Evolutionary conservation across 2,888 invertebrate genomes (phyloP).

Genomic region (Corythucha ciliata): DNA sequence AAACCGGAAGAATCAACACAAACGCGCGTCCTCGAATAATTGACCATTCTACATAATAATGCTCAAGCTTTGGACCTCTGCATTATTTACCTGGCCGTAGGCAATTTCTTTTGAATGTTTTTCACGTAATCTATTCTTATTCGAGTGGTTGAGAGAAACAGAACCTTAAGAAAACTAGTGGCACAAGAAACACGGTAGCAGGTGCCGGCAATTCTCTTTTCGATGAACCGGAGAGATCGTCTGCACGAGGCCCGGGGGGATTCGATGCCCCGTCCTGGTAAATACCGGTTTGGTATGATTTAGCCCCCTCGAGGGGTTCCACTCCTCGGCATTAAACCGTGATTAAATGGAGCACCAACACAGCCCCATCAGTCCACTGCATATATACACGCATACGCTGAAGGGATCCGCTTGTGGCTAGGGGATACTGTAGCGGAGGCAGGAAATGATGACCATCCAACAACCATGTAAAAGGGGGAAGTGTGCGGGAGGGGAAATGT

Average conservation of each 20-base stretch:
- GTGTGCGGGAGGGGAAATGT: neutral
- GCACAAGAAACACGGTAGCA: constrained; percentile 15
- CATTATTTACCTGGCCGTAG: no score
- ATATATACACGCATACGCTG: neutral
- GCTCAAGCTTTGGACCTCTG: no score
- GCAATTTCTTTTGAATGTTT: no score
- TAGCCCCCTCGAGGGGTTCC: constrained; percentile 14
- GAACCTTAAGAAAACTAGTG: no score
- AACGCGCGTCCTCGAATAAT: no score
- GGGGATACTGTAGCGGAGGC: constrained; percentile 5
- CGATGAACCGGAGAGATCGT: constrained; percentile 9
- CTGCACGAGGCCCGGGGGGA: constrained; percentile 8
- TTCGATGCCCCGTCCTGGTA: constrained; percentile 15
- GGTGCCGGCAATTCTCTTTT: constrained; percentile 13
- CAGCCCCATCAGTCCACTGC: neutral
- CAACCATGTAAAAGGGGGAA: no score
- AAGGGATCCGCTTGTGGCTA: no score
- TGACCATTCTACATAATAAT: no score
- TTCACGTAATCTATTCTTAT: no score
- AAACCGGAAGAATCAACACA: no score
- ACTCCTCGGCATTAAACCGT: constrained; percentile 18
- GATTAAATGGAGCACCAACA: constrained; percentile 21
- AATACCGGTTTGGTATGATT: constrained; percentile 21
- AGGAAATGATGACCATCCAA: no score
- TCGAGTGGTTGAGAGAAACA: no score